Conservation (phyloP, 2,113 vertebrate species). For the Lepidothrix coronata region DNA sequence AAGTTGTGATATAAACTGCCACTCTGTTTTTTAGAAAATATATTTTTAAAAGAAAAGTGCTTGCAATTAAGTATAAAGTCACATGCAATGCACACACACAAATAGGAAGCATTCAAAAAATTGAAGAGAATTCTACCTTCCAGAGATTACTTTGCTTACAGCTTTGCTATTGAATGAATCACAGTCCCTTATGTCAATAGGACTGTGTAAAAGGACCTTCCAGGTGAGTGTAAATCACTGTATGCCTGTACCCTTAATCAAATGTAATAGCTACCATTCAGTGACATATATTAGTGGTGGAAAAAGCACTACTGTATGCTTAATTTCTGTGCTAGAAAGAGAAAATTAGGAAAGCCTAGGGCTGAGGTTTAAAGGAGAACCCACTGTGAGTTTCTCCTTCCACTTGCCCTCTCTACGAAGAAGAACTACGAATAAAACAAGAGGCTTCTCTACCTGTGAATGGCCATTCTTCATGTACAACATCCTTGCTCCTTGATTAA, state of each 20-base stretch:
- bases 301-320: neutral
- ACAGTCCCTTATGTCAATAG: neutral
- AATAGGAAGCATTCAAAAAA: neutral
- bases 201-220: neutral
- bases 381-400: neutral
- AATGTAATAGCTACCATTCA: neutral
- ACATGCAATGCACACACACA: neutral
- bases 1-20: neutral
- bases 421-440: neutral
- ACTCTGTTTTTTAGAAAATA: neutral
- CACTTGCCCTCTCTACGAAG: neutral
- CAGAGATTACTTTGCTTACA: neutral
- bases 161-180: neutral
- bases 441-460: neutral
- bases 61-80: neutral
- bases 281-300: neutral
- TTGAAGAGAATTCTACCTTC: neutral
- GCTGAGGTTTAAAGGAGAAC: neutral
- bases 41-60: neutral
- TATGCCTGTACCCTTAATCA: neutral
- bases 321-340: neutral
- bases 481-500: constrained; percentile 23
- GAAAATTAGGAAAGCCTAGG: neutral
- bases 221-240: neutral
- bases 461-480: neutral